Evolutionary conservation across 2,888 invertebrate genomes (phyloP).

Genomic region (Spodoptera littoralis): DNA sequence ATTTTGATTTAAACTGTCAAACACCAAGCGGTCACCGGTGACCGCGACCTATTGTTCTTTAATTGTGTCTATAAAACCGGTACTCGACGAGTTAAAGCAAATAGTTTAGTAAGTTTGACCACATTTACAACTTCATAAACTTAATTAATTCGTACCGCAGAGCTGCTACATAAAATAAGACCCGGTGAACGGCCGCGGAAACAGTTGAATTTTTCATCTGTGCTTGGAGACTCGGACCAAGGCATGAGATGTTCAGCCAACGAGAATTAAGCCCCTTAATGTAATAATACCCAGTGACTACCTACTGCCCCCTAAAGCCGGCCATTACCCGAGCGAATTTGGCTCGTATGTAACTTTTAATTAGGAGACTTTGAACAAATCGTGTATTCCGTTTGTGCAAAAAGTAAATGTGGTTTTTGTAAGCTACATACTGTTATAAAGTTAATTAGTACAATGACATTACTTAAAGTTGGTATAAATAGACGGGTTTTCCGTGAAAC

Average conservation of each 20-base stretch:
- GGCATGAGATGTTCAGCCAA: constrained; percentile 19
- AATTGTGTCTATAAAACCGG: no score
- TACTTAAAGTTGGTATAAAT: background rate
- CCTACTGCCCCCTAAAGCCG: constrained; percentile 14
- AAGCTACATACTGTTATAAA: background rate
- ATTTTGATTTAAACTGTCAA: no score
- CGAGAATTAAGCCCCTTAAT: constrained; percentile 38
- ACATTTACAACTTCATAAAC: constrained; percentile 17
- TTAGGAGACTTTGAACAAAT: constrained; percentile 25
- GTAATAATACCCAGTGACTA: constrained; percentile 30
- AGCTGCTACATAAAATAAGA: constrained; percentile 16
- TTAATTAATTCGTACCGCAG: constrained; percentile 40
- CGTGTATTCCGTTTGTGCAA: constrained; percentile 8
- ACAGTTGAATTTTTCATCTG: constrained; percentile 41
- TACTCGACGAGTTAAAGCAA: no score
- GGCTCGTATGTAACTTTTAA: constrained; percentile 34
- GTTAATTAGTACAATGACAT: background rate
- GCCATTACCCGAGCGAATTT: constrained; percentile 10
- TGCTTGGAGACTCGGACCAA: constrained; percentile 3
- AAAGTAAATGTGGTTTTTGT: constrained; percentile 1
- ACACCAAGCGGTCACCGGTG: no score
- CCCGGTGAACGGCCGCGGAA: constrained; percentile 8
- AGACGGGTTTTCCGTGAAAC: background rate
- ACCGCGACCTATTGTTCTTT: no score
- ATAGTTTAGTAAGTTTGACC: background rate